Conservation (phyloP, 1,140 invertebrate species). For the Pararge aegeria region DNA sequence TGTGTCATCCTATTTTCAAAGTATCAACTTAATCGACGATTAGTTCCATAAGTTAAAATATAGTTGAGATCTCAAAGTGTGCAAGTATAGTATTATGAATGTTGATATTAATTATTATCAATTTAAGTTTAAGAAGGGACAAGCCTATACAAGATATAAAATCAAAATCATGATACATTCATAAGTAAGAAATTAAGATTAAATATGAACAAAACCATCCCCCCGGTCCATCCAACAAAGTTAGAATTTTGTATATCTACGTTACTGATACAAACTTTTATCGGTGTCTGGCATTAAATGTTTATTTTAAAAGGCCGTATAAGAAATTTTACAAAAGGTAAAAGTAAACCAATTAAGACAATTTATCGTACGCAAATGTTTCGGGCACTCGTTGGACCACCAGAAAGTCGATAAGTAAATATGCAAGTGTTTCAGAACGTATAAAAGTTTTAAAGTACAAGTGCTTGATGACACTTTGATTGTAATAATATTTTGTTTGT, state of each 20-base stretch:
- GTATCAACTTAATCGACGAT: too few species aligned
- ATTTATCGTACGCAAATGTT: slow-evolving; percentile 23
- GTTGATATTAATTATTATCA: too few species aligned
- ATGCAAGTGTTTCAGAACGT: slow-evolving; percentile 11
- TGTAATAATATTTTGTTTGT: neutral
- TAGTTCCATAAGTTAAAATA: too few species aligned
- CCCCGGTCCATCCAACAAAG: too few species aligned
- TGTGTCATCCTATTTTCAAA: too few species aligned
- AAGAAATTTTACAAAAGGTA: slow-evolving; percentile 35
- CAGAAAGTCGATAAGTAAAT: slow-evolving; percentile 16
- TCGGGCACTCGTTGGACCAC: slow-evolving; percentile 16
- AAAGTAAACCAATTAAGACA: slow-evolving; percentile 39
- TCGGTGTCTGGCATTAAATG: slow-evolving; percentile 33
- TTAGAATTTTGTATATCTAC: neutral
- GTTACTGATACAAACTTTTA: slow-evolving; percentile 20
- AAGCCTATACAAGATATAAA: too few species aligned
- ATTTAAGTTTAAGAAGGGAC: too few species aligned
- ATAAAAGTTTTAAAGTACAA: slow-evolving; percentile 11
- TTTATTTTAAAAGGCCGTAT: slow-evolving; percentile 39
- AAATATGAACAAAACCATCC: too few species aligned
- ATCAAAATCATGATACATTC: too few species aligned
- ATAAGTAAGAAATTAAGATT: too few species aligned
- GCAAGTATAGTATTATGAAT: too few species aligned
- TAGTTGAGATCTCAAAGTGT: too few species aligned
- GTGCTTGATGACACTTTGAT: slow-evolving; percentile 7